A percentile compares a stretch with the other conserved stretches of the same genome.
Conservation (phyloP, 1,140 invertebrate genomes). For the Drosophila auraria region DNA sequence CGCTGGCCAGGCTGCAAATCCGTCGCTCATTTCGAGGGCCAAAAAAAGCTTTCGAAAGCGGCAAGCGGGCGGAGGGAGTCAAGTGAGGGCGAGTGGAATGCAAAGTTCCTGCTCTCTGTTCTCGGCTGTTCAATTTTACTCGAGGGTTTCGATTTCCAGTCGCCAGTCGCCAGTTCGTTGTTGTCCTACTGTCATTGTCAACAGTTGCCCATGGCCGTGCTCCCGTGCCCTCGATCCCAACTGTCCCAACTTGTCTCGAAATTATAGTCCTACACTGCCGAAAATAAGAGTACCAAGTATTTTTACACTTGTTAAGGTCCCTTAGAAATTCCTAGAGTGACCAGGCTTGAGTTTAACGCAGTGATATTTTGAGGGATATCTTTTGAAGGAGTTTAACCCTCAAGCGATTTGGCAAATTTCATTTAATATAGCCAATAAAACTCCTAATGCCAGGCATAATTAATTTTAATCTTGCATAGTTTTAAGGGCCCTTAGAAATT, state of each 20-base stretch:
- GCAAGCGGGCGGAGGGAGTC: conserved; percentile 4
- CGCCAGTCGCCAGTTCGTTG: neutral
- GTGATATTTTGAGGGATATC: too few species aligned
- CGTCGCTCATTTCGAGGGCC: conserved; percentile 43
- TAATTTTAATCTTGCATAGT: too few species aligned
- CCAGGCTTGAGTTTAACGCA: too few species aligned
- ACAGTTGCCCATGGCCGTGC: conserved; percentile 25
- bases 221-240: conserved; percentile 4
- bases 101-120: conserved; percentile 33
- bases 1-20: conserved; percentile 63
- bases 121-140: conserved; percentile 25
- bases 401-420: too few species aligned
- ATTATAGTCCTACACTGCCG: neutral
- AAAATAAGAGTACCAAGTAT: neutral
- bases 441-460: too few species aligned
- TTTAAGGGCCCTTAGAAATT: too few species aligned
- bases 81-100: conserved; percentile 25
- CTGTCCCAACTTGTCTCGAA: conserved; percentile 2
- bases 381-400: too few species aligned
- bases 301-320: too few species aligned
- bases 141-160: conserved; percentile 45
- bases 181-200: conserved; percentile 42
- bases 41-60: conserved; percentile 19
- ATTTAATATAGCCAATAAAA: too few species aligned
- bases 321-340: too few species aligned